phyloP scores from a whole-genome alignment of 2,888 invertebrate species.

The Aporophyla nigra region DNA sequence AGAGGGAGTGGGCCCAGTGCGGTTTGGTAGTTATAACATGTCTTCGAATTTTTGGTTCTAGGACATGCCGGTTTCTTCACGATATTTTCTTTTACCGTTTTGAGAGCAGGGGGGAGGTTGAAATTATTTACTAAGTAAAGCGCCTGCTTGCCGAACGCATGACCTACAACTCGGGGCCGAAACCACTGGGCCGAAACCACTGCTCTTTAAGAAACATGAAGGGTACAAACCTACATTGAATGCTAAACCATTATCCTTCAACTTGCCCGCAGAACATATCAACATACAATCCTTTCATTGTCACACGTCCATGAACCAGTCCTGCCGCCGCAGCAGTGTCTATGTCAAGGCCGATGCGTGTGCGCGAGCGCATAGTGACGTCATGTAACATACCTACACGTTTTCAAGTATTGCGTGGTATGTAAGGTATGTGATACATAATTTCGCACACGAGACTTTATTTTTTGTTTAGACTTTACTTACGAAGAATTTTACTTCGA shows the following conservation, averaged over 20 bases:
- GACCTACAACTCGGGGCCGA: too few relatives aligned
- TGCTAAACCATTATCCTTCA: slow-evolving; percentile 7
- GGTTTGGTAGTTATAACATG: too few relatives aligned
- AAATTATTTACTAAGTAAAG: too few relatives aligned
- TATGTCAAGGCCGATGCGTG: slow-evolving; percentile 63
- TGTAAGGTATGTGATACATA: slow-evolving; percentile 13
- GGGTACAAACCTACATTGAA: too few relatives aligned
- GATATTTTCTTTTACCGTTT: too few relatives aligned
- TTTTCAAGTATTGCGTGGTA: slow-evolving; percentile 35
- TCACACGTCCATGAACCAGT: slow-evolving; percentile 54
- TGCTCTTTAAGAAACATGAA: too few relatives aligned
- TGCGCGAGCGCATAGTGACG: slow-evolving; percentile 38
- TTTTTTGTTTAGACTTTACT: slow-evolving; percentile 1
- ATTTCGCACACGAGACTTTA: not conserved
- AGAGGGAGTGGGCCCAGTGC: too few relatives aligned
- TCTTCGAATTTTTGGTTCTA: too few relatives aligned
- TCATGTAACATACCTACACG: slow-evolving; percentile 23
- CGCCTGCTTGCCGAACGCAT: too few relatives aligned
- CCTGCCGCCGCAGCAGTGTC: slow-evolving; percentile 47
- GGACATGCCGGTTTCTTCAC: too few relatives aligned
- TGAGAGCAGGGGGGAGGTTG: too few relatives aligned
- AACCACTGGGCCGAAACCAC: too few relatives aligned
- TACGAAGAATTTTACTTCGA: not conserved
- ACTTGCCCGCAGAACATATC: not conserved
- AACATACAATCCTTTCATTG: slow-evolving; percentile 35